Conservation (phyloP, 2,113 vertebrate species). For the Chaenocephalus aceratus region DNA sequence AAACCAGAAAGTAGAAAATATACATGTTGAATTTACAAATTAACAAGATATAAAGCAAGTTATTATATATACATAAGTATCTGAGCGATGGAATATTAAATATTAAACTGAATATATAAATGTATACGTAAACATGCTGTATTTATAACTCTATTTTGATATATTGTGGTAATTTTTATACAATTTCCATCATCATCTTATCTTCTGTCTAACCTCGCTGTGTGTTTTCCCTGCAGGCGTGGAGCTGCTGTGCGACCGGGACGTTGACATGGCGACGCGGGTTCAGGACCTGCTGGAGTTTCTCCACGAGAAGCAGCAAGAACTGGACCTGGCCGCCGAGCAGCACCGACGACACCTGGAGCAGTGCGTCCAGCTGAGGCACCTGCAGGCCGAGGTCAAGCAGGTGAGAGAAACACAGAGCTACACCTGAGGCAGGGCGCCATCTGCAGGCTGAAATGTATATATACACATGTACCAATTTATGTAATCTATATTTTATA, state of each 20-base stretch:
- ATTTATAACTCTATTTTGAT: too few relatives aligned
- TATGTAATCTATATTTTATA: too few relatives aligned
- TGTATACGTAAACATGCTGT: too few relatives aligned
- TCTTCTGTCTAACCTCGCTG: too few relatives aligned
- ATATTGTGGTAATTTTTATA: too few relatives aligned
- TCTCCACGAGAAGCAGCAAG: conserved; percentile 98
- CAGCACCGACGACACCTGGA: conserved; percentile 97
- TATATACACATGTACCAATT: neutral
- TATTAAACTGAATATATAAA: too few relatives aligned
- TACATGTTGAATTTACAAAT: too few relatives aligned
- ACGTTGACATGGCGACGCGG: conserved; percentile 96
- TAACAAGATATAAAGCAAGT: too few relatives aligned
- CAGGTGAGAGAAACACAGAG: conserved; percentile 84
- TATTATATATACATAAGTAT: too few relatives aligned
- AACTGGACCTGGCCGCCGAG: conserved; percentile 93
- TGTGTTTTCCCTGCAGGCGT: conserved; percentile 84
- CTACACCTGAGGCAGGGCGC: conserved; percentile 28
- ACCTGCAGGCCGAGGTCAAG: conserved; percentile 98
- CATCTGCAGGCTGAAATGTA: conserved; percentile 84
- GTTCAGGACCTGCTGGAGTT: conserved; percentile 98
- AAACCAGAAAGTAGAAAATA: too few relatives aligned
- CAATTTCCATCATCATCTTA: too few relatives aligned
- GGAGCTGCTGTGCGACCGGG: conserved; percentile 95
- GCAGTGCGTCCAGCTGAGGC: conserved; percentile 97
- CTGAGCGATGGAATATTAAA: too few relatives aligned